phyloP scores from a whole-genome alignment of 2,113 vertebrate species.

The Gulo gulo region DNA sequence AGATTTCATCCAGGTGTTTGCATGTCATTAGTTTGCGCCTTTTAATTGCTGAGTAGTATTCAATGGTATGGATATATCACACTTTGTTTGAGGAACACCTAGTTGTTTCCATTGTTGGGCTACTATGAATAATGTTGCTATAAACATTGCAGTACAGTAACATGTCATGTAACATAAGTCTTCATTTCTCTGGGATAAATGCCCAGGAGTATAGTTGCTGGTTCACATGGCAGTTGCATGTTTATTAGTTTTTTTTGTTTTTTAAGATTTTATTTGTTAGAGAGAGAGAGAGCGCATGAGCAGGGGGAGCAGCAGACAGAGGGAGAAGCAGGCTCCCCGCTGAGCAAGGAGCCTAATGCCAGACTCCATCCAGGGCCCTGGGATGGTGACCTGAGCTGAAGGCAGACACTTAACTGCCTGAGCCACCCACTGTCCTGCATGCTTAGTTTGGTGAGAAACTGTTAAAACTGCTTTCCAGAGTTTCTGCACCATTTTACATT shows the following conservation, averaged over 20 bases:
- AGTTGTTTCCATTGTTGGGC: not conserved
- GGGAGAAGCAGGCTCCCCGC: not conserved
- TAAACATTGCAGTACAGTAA: not conserved
- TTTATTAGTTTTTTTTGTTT: not conserved
- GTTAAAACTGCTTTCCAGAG: not conserved
- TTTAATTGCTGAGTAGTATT: conserved; percentile 19
- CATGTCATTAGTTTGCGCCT: not conserved
- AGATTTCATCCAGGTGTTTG: not conserved
- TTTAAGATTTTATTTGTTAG: not conserved
- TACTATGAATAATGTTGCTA: not conserved
- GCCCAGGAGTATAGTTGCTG: not conserved
- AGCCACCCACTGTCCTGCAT: not conserved
- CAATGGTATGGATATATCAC: not conserved
- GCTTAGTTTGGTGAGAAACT: conserved; percentile 29
- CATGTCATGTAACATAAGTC: not conserved
- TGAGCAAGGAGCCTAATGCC: not conserved
- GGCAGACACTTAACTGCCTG: not conserved
- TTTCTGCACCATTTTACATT: not conserved
- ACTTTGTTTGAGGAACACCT: conserved; percentile 1
- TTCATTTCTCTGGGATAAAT: conserved; percentile 19
- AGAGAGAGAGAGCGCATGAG: not conserved
- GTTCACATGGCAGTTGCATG: not conserved
- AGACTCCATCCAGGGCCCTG: too few species aligned
- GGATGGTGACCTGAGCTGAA: not conserved
- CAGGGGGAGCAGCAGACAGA: not conserved